These are phyloP conservation scores for Amiota minor DNA, from an alignment of 2,888 invertebrate genomes.

Conservation along the genomic window DNA sequence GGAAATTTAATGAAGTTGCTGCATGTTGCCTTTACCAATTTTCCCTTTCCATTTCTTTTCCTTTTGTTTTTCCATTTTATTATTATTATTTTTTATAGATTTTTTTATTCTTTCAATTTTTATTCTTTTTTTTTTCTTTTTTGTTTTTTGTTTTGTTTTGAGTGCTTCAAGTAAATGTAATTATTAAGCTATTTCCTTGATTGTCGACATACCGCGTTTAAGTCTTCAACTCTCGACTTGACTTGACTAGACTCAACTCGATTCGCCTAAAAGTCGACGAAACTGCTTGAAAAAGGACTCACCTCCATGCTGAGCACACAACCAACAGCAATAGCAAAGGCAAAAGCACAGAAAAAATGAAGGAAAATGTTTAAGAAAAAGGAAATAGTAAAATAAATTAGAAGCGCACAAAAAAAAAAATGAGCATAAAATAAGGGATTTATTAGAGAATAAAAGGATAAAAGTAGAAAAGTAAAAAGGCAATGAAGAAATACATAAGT, in stretches of 20 bases:
- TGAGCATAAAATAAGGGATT: conserved; percentile 19
- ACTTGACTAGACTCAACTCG: background rate
- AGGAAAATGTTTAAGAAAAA: conserved; percentile 28
- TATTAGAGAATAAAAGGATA: conserved; percentile 6
- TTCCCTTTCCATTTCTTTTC: background rate
- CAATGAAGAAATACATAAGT: background rate
- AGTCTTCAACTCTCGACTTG: background rate
- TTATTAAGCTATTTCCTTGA: conserved; percentile 29
- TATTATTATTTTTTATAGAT: background rate
- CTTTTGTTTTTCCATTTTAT: background rate
- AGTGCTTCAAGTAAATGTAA: conserved; percentile 17
- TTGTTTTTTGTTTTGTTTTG: background rate
- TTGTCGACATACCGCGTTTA: conserved; percentile 14
- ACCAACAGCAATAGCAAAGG: background rate
- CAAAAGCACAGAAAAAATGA: background rate
- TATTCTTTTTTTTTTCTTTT: background rate
- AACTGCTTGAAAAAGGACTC: conserved; percentile 10
- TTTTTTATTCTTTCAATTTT: background rate
- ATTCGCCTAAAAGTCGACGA: conserved; percentile 13
- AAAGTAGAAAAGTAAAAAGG: conserved; percentile 33
- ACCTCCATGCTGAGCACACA: background rate
- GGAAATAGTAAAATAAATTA: conserved; percentile 53
- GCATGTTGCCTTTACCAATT: conserved; percentile 19
- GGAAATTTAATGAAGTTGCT: conserved; percentile 44
- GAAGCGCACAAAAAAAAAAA: conserved; percentile 33